Conservation (phyloP, 2,797 vertebrate species). For the Pachyuromys duprasi region DNA sequence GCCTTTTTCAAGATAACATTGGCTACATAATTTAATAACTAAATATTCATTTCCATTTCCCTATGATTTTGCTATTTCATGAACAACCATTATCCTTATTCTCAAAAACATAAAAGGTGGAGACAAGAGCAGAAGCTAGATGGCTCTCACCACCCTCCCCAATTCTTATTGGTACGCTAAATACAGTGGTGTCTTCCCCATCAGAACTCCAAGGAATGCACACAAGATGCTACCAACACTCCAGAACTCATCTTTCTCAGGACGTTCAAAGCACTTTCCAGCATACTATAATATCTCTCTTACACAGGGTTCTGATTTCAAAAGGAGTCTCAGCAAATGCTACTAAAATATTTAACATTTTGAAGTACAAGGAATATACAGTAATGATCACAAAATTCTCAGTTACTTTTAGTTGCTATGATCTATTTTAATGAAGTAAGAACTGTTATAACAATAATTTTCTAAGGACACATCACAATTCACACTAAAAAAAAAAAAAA, state of each 20-base stretch:
- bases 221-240: not conserved
- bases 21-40: slow-evolving; percentile 44
- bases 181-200: not conserved
- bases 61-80: slow-evolving; percentile 8
- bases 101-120: slow-evolving; percentile 2
- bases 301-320: slow-evolving; percentile 11
- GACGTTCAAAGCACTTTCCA: slow-evolving; percentile 11
- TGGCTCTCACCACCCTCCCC: not conserved
- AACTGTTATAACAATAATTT: slow-evolving; percentile 45
- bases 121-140: not conserved
- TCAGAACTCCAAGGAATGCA: slow-evolving; percentile 28
- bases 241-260: not conserved
- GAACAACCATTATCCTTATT: not conserved
- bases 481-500: slow-evolving; percentile 36
- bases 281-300: slow-evolving; percentile 25
- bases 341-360: slow-evolving; percentile 17
- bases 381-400: slow-evolving; percentile 37
- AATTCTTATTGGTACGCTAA: not conserved
- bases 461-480: slow-evolving; percentile 37
- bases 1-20: slow-evolving; percentile 31
- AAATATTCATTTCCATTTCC: slow-evolving; percentile 26
- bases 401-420: not conserved
- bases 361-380: not conserved
- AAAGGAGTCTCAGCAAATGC: not conserved
- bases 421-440: slow-evolving; percentile 13